phyloP scores from a whole-genome alignment of 2,113 vertebrate species.

The Acrocephalus arundinaceus region DNA sequence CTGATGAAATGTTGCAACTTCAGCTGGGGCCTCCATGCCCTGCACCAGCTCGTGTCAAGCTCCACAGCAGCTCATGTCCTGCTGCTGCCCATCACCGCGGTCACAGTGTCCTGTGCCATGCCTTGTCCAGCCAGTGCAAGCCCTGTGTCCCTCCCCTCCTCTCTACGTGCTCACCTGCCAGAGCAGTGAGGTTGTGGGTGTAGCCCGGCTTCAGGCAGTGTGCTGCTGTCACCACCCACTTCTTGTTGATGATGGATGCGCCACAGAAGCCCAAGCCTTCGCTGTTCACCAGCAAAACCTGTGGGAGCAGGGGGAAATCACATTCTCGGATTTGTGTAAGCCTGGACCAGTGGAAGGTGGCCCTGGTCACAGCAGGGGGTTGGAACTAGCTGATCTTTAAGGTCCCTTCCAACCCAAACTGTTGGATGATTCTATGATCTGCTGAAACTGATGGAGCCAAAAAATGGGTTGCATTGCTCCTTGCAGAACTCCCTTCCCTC shows the following conservation, averaged over 20 bases:
- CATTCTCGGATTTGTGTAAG: background rate
- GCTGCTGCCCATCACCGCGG: rapidly evolving
- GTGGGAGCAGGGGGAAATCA: background rate
- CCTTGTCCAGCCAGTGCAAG: background rate
- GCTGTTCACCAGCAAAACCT: slow-evolving; percentile 80
- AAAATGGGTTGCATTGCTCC: background rate
- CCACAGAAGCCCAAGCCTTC: slow-evolving; percentile 80
- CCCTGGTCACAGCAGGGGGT: background rate
- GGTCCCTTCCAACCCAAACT: background rate
- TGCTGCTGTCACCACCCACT: slow-evolving; percentile 91
- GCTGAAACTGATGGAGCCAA: background rate
- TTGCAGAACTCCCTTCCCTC: background rate
- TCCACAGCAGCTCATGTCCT: rapidly evolving
- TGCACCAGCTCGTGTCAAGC: rapidly evolving
- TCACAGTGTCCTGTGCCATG: rapidly evolving
- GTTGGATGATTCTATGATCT: background rate
- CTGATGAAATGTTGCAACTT: background rate
- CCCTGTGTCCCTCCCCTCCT: background rate
- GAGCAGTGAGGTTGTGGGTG: slow-evolving; percentile 35
- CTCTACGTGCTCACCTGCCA: slow-evolving; percentile 68
- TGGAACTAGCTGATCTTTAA: background rate
- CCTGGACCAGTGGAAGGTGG: background rate
- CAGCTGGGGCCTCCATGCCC: background rate
- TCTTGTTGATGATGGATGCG: slow-evolving; percentile 81
- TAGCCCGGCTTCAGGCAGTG: slow-evolving; percentile 78